Base-by-base conservation (phyloP, 1,140 invertebrate species). In the Eumeta japonica region DNA sequence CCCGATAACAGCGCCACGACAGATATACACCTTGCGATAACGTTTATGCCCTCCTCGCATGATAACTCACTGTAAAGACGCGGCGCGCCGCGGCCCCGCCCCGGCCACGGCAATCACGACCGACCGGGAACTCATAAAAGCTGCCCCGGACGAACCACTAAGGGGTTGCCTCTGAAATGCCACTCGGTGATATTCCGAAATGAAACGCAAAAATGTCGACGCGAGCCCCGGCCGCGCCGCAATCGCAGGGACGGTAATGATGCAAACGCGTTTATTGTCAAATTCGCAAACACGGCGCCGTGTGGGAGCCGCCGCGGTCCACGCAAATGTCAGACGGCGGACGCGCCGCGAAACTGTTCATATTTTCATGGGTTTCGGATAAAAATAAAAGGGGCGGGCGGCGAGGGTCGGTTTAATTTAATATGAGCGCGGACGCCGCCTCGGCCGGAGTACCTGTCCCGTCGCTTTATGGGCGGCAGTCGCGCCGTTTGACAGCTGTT, bases 321-420 rank as follows among this genome's bases (percentile, higher is more conserved):
- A 43, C 48, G 52, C 48, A 50, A 58, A 65, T 48, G 58, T 45
- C 53, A 55, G 57, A 46, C 55, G 55, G 55, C 63, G 60, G 58
- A 67, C 58, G 62, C 49, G 53, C 20, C 20, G n/a, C 20, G 20
- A 24, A 5, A 24, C 20, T n/a, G 48, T 57, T 42, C 62, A 68
- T 71, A 66, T 68, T 66, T 71, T 71, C 63, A 71, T 68, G 64
- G 61, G 61, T 63, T 71, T 66, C 62, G 55, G 66, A 72, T 68
- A 68, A 72, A 71, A 68, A 68, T 68, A 63, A 66, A 68, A 54
- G 56, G 57, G 54, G 63, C 57, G 50, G 52, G 63, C 57, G 50
- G 52, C 61, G 62, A 52, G 50, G 45, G 57, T 52, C 60, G 58
- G 56, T 60, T 64, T 72, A 72, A 72, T 72, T 72, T 72, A 66